Evolutionary conservation across 2,113 vertebrate genomes (phyloP).

Genomic region (Thalassarche chlororhynchos): DNA sequence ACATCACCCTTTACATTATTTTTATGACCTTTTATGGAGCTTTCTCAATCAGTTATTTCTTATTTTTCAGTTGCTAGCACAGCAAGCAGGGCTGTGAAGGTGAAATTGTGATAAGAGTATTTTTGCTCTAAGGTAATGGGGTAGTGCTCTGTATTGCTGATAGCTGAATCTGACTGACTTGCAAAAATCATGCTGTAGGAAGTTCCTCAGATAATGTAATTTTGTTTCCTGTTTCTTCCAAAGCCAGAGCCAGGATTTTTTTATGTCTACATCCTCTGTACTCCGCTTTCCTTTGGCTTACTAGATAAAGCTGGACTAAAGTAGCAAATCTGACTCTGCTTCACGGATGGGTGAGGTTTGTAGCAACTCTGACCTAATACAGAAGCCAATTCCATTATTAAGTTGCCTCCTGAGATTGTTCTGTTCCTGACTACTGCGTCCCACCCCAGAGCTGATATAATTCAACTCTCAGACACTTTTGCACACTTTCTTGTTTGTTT

Average conservation of each 20-base stretch:
- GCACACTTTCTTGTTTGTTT: not conserved
- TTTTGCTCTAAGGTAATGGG: not conserved
- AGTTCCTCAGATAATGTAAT: not conserved
- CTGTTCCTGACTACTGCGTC: not conserved
- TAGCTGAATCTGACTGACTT: not conserved
- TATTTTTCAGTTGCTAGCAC: not conserved
- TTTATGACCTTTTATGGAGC: not conserved
- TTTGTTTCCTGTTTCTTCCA: constrained; percentile 26
- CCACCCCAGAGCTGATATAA: not conserved
- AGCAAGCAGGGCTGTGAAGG: not conserved
- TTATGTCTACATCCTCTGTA: not conserved
- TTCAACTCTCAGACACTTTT: not conserved
- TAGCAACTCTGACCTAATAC: not conserved
- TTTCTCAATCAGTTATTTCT: not conserved
- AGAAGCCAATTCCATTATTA: not conserved
- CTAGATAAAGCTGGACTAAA: not conserved
- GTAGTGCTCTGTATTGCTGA: not conserved
- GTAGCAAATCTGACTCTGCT: not conserved
- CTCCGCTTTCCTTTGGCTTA: not conserved
- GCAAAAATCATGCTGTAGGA: not conserved
- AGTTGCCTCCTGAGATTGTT: not conserved
- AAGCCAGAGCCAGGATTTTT: not conserved
- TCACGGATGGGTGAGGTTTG: not conserved
- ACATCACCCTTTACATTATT: not conserved
- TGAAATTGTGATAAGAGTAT: not conserved